A percentile compares a stretch with the other conserved stretches of the same genome.
Evolutionary conservation across 2,888 invertebrate genomes (phyloP).

Genomic region (Drosophila infuscata): DNA sequence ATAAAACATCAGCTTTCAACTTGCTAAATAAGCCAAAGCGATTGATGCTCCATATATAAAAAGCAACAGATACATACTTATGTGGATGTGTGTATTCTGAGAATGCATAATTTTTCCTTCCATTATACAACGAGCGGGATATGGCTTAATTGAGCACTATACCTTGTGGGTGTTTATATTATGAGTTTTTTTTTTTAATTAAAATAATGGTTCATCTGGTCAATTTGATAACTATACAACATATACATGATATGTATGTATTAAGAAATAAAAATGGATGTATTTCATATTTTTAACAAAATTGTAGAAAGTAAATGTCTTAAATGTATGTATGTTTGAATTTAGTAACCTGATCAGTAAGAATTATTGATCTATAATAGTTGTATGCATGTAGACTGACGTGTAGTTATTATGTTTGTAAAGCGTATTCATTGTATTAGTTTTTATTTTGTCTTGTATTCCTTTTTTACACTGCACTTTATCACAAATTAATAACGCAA

Average conservation of each 20-base stretch:
- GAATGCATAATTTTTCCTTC: slow-evolving; percentile 27
- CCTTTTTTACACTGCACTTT: neutral
- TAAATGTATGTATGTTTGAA: slow-evolving; percentile 35
- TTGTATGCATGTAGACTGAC: neutral
- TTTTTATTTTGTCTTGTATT: neutral
- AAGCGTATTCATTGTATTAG: neutral
- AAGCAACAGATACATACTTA: neutral
- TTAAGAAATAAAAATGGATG: neutral
- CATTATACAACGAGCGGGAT: slow-evolving; percentile 37
- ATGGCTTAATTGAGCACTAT: slow-evolving; percentile 1
- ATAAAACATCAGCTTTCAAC: neutral
- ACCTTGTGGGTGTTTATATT: slow-evolving; percentile 1
- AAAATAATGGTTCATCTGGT: slow-evolving; percentile 30
- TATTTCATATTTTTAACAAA: slow-evolving; percentile 4
- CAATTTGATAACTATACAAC: slow-evolving; percentile 43
- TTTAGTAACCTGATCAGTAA: slow-evolving; percentile 13
- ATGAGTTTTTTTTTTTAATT: slow-evolving; percentile 6
- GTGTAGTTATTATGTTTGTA: neutral
- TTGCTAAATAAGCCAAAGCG: neutral
- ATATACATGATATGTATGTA: slow-evolving; percentile 17
- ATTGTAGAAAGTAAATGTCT: slow-evolving; percentile 46
- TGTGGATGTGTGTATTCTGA: slow-evolving; percentile 4
- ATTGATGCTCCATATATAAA: neutral
- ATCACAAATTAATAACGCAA: neutral
- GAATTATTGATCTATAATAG: slow-evolving; percentile 15